Evolutionary conservation across 1,140 invertebrate genomes (phyloP).

Genomic region (Orchesella cincta): DNA sequence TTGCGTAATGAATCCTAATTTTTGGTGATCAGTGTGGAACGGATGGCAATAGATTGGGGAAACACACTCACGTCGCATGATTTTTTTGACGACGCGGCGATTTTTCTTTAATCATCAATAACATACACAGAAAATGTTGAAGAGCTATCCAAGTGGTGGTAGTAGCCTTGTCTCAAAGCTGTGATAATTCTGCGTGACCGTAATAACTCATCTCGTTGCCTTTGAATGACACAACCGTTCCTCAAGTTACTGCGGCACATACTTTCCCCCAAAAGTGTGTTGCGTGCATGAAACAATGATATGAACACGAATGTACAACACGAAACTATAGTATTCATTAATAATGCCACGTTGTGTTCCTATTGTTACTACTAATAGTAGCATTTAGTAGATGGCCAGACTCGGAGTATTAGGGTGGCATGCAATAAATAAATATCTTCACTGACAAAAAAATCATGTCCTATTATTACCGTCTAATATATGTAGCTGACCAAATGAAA

Average conservation of each 20-base stretch:
- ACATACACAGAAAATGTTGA: too few relatives aligned
- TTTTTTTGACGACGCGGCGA: too few relatives aligned
- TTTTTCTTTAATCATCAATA: too few relatives aligned
- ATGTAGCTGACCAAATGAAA: neutral
- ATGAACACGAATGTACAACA: neutral
- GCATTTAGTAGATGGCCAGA: neutral
- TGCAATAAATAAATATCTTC: conserved; percentile 15
- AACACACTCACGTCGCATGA: too few relatives aligned
- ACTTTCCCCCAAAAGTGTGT: neutral
- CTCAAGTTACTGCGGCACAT: neutral
- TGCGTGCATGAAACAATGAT: conserved; percentile 2
- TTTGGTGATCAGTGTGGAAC: too few relatives aligned
- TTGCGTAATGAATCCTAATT: too few relatives aligned
- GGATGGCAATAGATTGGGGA: too few relatives aligned
- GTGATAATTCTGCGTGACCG: conserved; percentile 17
- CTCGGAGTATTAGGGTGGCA: conserved; percentile 8
- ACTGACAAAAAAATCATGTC: conserved; percentile 18
- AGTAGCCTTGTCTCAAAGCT: neutral
- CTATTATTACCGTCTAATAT: neutral
- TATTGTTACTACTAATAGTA: neutral
- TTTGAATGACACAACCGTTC: neutral
- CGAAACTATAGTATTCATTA: neutral
- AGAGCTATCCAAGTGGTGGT: too few relatives aligned
- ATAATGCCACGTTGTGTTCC: neutral
- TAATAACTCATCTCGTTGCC: neutral